phyloP scores from a whole-genome alignment of 2,797 vertebrate genomes.

The Atherinosoma microstoma region DNA sequence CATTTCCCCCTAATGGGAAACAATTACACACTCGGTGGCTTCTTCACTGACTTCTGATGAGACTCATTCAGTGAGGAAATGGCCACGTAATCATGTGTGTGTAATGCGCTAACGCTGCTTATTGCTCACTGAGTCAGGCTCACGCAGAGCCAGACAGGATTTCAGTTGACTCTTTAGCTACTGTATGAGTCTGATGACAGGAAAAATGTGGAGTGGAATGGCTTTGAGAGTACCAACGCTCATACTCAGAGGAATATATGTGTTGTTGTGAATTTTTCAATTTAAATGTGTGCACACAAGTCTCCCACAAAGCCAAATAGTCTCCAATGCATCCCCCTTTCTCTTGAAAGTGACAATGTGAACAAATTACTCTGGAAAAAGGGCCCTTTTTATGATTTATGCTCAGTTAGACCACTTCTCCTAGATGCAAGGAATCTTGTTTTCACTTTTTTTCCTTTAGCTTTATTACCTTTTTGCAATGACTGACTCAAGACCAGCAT shows the following conservation, averaged over 20 bases:
- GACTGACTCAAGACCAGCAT: constrained; percentile 4
- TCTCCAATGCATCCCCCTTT: constrained; percentile 41
- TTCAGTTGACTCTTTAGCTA: constrained; percentile 55
- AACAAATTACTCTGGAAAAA: constrained; percentile 37
- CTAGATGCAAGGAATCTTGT: constrained; percentile 1
- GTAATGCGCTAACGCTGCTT: constrained; percentile 82
- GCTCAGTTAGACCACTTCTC: constrained; percentile 36
- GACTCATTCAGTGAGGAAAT: constrained; percentile 80
- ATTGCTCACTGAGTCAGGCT: constrained; percentile 80
- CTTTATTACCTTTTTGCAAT: constrained; percentile 13
- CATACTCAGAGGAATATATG: constrained; percentile 11
- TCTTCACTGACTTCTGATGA: constrained; percentile 84
- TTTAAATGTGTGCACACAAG: constrained; percentile 31
- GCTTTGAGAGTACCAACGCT: constrained; percentile 6
- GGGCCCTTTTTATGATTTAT: constrained; percentile 51
- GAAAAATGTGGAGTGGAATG: constrained; percentile 21
- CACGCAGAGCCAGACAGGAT: constrained; percentile 45
- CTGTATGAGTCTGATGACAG: constrained; percentile 39
- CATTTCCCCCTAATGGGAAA: constrained; percentile 81
- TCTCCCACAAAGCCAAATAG: constrained; percentile 40
- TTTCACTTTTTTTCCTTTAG: constrained; percentile 11
- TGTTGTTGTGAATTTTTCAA: constrained; percentile 28
- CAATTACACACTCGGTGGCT: constrained; percentile 86
- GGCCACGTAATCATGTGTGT: constrained; percentile 84
- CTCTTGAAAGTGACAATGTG: constrained; percentile 28